phyloP scores from a whole-genome alignment of 2,888 invertebrate species.

The Dione vanillae region DNA sequence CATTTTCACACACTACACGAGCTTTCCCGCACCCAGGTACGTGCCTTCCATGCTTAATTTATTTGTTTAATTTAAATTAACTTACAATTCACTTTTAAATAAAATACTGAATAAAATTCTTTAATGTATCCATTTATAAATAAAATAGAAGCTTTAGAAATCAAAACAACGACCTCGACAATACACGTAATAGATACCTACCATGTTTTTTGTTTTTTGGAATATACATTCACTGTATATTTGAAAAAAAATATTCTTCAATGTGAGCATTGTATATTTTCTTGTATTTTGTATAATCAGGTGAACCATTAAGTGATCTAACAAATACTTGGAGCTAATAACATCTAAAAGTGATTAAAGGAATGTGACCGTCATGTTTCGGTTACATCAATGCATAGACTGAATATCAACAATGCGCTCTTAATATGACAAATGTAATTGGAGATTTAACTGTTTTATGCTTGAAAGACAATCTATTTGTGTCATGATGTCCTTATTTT shows the following conservation, averaged over 20 bases:
- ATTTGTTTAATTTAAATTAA: conserved; percentile 19
- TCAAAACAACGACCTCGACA: conserved; percentile 56
- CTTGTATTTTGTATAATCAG: conserved; percentile 50
- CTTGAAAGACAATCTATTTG: conserved; percentile 79
- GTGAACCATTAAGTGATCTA: conserved; percentile 38
- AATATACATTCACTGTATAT: conserved; percentile 66
- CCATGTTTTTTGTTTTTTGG: conserved; percentile 80
- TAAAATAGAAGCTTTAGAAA: conserved; percentile 22
- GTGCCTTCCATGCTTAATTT: conserved; percentile 54
- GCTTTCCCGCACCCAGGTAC: conserved; percentile 81
- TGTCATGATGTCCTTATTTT: conserved; percentile 84
- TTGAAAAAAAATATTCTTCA: conserved; percentile 53
- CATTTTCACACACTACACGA: conserved; percentile 80
- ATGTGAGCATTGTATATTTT: conserved; percentile 51
- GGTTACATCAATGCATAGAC: conserved; percentile 78
- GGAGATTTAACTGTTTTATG: conserved; percentile 61
- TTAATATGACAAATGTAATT: conserved; percentile 61
- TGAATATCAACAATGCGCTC: conserved; percentile 61
- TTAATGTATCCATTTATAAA: background rate
- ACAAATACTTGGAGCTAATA: conserved; percentile 57
- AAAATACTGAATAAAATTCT: background rate
- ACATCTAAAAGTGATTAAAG: conserved; percentile 76
- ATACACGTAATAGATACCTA: conserved; percentile 80
- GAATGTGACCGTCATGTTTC: conserved; percentile 84
- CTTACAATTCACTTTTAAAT: background rate